A percentile compares a stretch with the other conserved stretches of the same genome.
phyloP scores from a whole-genome alignment of 1,140 invertebrate genomes.

The Paralvinella palmiformis region DNA sequence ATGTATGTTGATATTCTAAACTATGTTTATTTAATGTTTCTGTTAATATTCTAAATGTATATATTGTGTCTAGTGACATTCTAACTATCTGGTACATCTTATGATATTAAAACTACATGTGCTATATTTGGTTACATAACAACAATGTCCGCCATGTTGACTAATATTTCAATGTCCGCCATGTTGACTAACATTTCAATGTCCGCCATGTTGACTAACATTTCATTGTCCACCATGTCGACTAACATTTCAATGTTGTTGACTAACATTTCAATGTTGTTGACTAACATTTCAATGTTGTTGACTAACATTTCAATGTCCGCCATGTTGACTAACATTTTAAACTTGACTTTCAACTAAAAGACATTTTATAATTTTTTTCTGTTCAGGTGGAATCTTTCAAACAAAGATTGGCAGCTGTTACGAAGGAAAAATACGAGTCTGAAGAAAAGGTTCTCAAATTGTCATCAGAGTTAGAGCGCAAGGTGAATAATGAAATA shows the following conservation, averaged over 20 bases:
- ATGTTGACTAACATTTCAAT: not conserved
- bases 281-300: not conserved
- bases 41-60: too few species aligned
- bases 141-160: too few species aligned
- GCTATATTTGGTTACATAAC: not conserved
- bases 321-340: not conserved
- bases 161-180: not conserved
- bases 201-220: not conserved
- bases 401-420: slow-evolving; percentile 34
- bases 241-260: too few species aligned
- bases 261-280: too few species aligned
- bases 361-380: not conserved
- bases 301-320: not conserved
- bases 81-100: too few species aligned
- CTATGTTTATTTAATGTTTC: too few species aligned
- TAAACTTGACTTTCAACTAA: not conserved
- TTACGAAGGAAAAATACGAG: slow-evolving; percentile 39
- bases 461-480: slow-evolving; percentile 32
- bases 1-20: too few species aligned
- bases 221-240: not conserved
- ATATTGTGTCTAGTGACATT: too few species aligned
- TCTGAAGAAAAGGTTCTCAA: slow-evolving; percentile 41
- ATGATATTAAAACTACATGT: not conserved
- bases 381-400: slow-evolving; percentile 40
- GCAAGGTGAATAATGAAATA: slow-evolving; percentile 28